A percentile compares a stretch with the other conserved stretches of the same genome.
These are phyloP conservation scores for Macrostomum lignano DNA, from an alignment of 1,140 invertebrate species.

Conservation along the genomic window DNA sequence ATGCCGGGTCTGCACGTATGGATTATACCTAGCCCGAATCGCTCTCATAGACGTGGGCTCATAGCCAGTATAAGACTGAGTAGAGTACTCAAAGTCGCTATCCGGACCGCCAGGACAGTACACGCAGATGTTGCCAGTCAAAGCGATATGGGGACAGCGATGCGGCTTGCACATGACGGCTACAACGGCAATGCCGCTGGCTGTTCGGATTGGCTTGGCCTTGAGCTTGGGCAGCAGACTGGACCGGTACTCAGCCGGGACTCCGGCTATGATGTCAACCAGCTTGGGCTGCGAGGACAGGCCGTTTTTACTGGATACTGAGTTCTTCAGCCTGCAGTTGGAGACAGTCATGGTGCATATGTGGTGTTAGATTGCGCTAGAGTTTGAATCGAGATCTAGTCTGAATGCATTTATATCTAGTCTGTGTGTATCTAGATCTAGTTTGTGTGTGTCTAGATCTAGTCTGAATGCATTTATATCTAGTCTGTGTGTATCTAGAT, in stretches of 20 bases:
- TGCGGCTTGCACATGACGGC: slow-evolving; percentile 99
- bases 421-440: too few relatives aligned
- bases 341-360: too few relatives aligned
- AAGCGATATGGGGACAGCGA: slow-evolving; percentile 90
- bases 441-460: too few relatives aligned
- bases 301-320: slow-evolving; percentile 69
- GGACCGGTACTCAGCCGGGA: slow-evolving; percentile 63
- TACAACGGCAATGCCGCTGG: slow-evolving; percentile 87
- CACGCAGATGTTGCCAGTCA: slow-evolving; percentile 97
- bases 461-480: too few relatives aligned
- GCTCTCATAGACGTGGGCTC: slow-evolving; percentile 98
- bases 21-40: slow-evolving; percentile 80
- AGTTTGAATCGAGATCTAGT: slow-evolving; percentile 3
- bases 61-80: slow-evolving; percentile 99
- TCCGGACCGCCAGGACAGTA: slow-evolving; percentile 93
- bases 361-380: too few relatives aligned
- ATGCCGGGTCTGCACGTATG: slow-evolving; percentile 73
- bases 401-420: slow-evolving; percentile 4
- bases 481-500: too few relatives aligned
- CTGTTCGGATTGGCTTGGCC: slow-evolving; percentile 82
- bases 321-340: slow-evolving; percentile 47
- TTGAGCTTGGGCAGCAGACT: slow-evolving; percentile 66
- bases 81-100: slow-evolving; percentile 98
- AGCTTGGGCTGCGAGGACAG: slow-evolving; percentile 62
- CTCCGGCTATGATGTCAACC: slow-evolving; percentile 90